phyloP scores from a whole-genome alignment of 1,140 invertebrate genomes.

The Popillia japonica region DNA sequence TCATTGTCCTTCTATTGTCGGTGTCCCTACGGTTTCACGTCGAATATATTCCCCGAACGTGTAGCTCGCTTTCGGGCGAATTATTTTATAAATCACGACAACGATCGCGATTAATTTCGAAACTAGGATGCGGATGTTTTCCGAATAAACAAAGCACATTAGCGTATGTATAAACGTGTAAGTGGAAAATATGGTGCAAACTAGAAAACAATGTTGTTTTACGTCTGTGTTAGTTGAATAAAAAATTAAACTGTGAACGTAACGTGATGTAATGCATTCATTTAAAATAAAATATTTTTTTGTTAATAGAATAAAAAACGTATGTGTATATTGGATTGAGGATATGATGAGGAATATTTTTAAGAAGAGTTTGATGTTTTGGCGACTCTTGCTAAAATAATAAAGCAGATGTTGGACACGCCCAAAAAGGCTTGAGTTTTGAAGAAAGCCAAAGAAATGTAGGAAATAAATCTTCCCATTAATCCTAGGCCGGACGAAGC shows the following conservation, averaged over 20 bases:
- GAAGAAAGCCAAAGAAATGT: too few relatives aligned
- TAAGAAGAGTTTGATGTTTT: too few relatives aligned
- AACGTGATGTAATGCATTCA: too few relatives aligned
- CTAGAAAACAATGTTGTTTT: neutral
- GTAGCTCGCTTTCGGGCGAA: constrained; percentile 8
- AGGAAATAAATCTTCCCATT: too few relatives aligned
- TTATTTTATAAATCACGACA: constrained; percentile 34
- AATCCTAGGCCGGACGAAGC: too few relatives aligned
- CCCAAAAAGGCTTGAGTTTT: too few relatives aligned
- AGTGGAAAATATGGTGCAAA: neutral
- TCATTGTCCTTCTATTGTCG: constrained; percentile 40
- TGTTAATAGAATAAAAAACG: too few relatives aligned
- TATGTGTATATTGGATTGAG: too few relatives aligned
- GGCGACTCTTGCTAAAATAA: too few relatives aligned
- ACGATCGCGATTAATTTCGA: constrained; percentile 15
- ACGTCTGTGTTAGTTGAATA: neutral
- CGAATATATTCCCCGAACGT: constrained; percentile 11
- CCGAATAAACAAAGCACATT: neutral
- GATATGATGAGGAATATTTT: too few relatives aligned
- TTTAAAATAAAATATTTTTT: too few relatives aligned
- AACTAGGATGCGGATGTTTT: neutral
- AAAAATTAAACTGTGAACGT: neutral
- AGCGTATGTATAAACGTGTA: neutral
- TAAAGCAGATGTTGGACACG: too few relatives aligned
- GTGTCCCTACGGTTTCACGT: constrained; percentile 1